phyloP scores from a whole-genome alignment of 2,888 invertebrate species.

The Drosophila incognita region DNA sequence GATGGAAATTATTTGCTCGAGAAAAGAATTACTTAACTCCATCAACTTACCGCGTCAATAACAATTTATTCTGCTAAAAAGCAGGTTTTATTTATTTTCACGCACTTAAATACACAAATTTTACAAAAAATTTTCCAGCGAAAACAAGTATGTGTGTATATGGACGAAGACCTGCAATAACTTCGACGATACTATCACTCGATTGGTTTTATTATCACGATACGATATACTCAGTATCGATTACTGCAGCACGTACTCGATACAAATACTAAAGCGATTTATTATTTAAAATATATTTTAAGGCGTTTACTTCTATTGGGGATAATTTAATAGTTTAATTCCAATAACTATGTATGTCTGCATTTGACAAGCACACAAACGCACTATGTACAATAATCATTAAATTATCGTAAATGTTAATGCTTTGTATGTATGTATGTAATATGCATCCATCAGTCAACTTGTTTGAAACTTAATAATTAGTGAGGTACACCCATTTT shows the following conservation, averaged over 20 bases:
- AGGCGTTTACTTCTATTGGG: not conserved
- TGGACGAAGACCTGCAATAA: conserved; percentile 43
- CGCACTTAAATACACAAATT: conserved; percentile 66
- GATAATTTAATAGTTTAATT: not conserved
- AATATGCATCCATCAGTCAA: conserved; percentile 6
- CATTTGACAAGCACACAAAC: not conserved
- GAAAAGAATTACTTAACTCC: conserved; percentile 28
- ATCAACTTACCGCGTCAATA: conserved; percentile 80
- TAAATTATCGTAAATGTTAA: not conserved
- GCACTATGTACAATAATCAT: not conserved
- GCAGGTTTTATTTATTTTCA: conserved; percentile 72
- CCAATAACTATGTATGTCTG: not conserved
- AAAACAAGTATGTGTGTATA: conserved; percentile 65
- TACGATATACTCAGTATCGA: conserved; percentile 20
- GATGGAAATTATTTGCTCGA: not conserved
- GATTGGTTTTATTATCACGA: conserved; percentile 4
- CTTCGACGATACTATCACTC: conserved; percentile 22
- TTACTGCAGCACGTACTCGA: conserved; percentile 16
- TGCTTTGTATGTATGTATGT: not conserved
- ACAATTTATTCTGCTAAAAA: conserved; percentile 70
- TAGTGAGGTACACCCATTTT: not conserved
- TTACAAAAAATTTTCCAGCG: conserved; percentile 53
- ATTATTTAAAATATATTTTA: not conserved
- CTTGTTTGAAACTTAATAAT: not conserved
- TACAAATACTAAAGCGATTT: not conserved